These are phyloP conservation scores for Colostygia pectinataria DNA, from an alignment of 2,888 invertebrate species.

Conservation along the genomic window DNA sequence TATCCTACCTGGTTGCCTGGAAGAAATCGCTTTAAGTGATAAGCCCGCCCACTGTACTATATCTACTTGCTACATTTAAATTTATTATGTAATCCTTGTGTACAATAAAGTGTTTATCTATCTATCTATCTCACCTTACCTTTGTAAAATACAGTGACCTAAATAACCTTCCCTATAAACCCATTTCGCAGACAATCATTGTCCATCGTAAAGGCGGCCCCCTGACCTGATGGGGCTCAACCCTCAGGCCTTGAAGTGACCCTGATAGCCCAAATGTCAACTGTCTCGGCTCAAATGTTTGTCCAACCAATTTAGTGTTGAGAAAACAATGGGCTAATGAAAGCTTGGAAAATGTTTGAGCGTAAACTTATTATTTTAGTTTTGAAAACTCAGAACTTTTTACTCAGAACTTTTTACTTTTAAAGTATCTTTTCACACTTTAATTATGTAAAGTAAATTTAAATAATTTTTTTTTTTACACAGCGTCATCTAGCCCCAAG, in stretches of 20 bases:
- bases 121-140: slow-evolving; percentile 4
- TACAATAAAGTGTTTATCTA: not conserved
- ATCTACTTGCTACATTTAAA: too few species aligned
- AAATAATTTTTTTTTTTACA: too few species aligned
- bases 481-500: too few species aligned
- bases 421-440: too few species aligned
- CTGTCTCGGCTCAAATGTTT: slow-evolving; percentile 38
- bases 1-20: too few species aligned
- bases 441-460: too few species aligned
- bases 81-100: too few species aligned
- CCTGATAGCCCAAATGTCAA: slow-evolving; percentile 61
- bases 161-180: slow-evolving; percentile 28
- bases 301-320: slow-evolving; percentile 29
- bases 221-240: slow-evolving; percentile 55
- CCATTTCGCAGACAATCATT: slow-evolving; percentile 32
- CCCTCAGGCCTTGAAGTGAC: slow-evolving; percentile 53
- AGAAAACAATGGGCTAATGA: slow-evolving; percentile 1
- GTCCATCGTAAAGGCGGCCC: slow-evolving; percentile 60
- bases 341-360: not conserved
- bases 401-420: too few species aligned
- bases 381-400: too few species aligned
- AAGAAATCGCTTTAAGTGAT: too few species aligned
- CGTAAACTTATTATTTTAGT: too few species aligned
- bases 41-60: too few species aligned
- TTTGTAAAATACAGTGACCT: slow-evolving; percentile 28